Evolutionary conservation across 1,140 invertebrate genomes (phyloP).

Genomic region (Zaprionus africanus): DNA sequence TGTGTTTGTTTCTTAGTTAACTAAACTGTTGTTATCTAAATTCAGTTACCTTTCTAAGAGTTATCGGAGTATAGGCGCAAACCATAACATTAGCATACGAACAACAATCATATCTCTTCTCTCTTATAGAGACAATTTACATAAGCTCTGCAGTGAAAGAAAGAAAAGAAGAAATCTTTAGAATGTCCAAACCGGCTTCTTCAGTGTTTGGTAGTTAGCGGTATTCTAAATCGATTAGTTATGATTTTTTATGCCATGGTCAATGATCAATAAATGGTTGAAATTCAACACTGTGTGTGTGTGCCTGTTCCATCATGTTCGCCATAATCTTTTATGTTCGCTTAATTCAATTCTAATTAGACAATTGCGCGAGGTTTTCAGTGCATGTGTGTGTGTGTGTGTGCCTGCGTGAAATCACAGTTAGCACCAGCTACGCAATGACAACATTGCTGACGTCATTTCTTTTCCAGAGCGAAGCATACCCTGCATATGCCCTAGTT

Average conservation of each 20-base stretch:
- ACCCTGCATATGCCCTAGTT: not conserved
- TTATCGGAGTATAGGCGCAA: slow-evolving; percentile 38
- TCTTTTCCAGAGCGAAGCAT: not conserved
- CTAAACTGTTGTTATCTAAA: slow-evolving; percentile 68
- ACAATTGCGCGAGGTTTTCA: slow-evolving; percentile 56
- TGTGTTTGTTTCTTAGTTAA: slow-evolving; percentile 27
- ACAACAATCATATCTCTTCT: slow-evolving; percentile 5
- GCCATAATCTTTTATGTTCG: slow-evolving; percentile 36
- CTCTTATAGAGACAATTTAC: slow-evolving; percentile 48
- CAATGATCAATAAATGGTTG: slow-evolving; percentile 58
- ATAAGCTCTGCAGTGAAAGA: slow-evolving; percentile 47
- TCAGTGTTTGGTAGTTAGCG: slow-evolving; percentile 58
- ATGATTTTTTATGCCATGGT: slow-evolving; percentile 55
- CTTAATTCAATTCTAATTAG: slow-evolving; percentile 75
- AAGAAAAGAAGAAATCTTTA: slow-evolving; percentile 62
- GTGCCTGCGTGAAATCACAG: slow-evolving; percentile 53
- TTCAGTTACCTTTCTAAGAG: slow-evolving; percentile 71
- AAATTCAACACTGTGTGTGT: slow-evolving; percentile 19
- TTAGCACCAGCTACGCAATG: slow-evolving; percentile 28
- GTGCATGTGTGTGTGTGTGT: slow-evolving; percentile 8
- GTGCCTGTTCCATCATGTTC: slow-evolving; percentile 11
- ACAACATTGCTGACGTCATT: slow-evolving; percentile 57
- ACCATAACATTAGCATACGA: slow-evolving; percentile 59
- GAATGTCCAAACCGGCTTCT: slow-evolving; percentile 54
- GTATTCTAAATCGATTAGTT: slow-evolving; percentile 79